Conservation (phyloP, 2,888 invertebrate species). For the Villa cingulata region DNA sequence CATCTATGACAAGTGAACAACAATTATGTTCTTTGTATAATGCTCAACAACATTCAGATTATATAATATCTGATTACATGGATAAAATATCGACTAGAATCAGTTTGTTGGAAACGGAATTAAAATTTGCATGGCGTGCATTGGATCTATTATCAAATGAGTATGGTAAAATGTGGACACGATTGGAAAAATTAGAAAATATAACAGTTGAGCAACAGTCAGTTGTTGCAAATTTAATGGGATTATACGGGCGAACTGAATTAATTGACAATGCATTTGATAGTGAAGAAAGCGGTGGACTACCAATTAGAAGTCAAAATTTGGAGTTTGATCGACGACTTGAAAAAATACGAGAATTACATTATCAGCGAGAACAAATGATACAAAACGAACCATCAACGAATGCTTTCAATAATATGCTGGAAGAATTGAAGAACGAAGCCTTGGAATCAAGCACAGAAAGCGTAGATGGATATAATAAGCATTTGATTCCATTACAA, state of each 20-base stretch:
- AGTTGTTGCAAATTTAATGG: constrained; percentile 72
- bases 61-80: constrained; percentile 82
- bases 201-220: constrained; percentile 80
- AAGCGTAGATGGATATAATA: constrained; percentile 3
- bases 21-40: constrained; percentile 29
- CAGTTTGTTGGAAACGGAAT: constrained; percentile 76
- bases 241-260: constrained; percentile 23
- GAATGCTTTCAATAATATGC: constrained; percentile 20
- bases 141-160: constrained; percentile 80
- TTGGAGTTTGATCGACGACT: constrained; percentile 1
- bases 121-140: constrained; percentile 86
- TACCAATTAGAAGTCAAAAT: neutral
- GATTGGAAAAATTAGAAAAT: constrained; percentile 75
- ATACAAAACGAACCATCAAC: constrained; percentile 11
- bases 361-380: constrained; percentile 3
- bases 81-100: constrained; percentile 76
- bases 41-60: constrained; percentile 48
- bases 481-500: constrained; percentile 3
- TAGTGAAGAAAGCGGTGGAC: neutral
- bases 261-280: neutral
- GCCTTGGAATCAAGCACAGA: constrained; percentile 15
- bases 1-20: constrained; percentile 27
- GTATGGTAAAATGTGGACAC: constrained; percentile 88
- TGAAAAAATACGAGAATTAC: constrained; percentile 5
- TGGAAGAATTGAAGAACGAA: constrained; percentile 23